Conservation (phyloP, 2,113 vertebrate species). For the Pan paniscus region DNA sequence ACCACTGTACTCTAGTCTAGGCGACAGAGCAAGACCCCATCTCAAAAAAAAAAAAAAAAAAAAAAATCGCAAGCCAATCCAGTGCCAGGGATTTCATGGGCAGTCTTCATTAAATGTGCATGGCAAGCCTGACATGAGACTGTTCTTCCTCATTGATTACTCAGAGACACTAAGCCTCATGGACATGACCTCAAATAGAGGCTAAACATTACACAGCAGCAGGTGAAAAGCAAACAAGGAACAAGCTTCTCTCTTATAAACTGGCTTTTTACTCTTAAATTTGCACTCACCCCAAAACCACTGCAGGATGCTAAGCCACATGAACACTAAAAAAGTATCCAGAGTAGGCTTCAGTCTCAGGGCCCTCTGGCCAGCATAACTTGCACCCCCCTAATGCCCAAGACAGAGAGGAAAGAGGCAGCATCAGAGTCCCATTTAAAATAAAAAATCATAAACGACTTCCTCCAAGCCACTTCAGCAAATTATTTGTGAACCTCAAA, state of each 20-base stretch:
- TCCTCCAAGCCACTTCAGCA: background rate
- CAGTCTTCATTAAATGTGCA: background rate
- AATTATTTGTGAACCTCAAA: background rate
- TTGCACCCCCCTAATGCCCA: background rate
- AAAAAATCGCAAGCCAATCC: background rate
- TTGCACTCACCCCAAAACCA: background rate
- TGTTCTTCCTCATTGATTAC: background rate
- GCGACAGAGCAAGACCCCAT: no score
- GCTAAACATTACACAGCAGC: background rate
- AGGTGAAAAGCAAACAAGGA: background rate
- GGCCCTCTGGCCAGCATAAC: no score
- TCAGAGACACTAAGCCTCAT: background rate
- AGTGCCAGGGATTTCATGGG: background rate
- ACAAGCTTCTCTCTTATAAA: background rate
- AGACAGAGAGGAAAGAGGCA: background rate
- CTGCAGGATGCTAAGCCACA: background rate
- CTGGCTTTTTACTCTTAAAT: background rate
- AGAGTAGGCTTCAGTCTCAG: no score
- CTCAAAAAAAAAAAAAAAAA: no score
- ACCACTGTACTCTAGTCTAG: no score
- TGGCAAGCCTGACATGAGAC: background rate
- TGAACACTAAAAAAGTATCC: background rate
- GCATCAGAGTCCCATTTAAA: background rate
- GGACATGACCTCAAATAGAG: background rate
- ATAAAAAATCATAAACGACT: background rate